phyloP scores from a whole-genome alignment of 2,113 vertebrate species.

The Indicator maculatus region DNA sequence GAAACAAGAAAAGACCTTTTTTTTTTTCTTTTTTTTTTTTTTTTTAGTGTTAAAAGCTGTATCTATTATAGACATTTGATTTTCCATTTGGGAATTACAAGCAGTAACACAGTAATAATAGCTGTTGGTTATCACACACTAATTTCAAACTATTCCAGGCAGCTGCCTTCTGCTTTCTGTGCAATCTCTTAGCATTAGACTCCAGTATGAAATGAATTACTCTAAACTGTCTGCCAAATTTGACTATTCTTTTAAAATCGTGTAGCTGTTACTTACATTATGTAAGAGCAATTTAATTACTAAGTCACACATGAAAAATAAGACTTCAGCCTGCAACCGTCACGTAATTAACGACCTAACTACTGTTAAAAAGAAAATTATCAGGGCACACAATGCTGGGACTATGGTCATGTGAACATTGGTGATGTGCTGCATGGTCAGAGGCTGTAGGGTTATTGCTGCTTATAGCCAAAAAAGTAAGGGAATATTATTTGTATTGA shows the following conservation, averaged over 20 bases:
- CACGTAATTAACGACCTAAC: neutral
- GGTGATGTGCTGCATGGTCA: rapidly evolving
- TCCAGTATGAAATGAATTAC: constrained; percentile 34
- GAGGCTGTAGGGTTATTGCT: neutral
- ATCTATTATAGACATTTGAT: constrained; percentile 33
- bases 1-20: neutral
- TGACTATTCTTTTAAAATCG: constrained; percentile 33
- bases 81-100: constrained; percentile 50
- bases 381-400: neutral
- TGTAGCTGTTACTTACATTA: constrained; percentile 22
- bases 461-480: neutral
- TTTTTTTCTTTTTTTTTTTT: neutral
- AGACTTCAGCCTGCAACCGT: neutral
- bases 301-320: neutral
- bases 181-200: constrained; percentile 14
- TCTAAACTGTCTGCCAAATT: constrained; percentile 38
- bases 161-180: constrained; percentile 52
- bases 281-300: constrained; percentile 28
- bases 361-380: neutral
- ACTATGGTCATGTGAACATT: rapidly evolving
- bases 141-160: constrained; percentile 54
- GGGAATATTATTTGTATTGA: neutral
- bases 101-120: constrained; percentile 50
- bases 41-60: neutral
- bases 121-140: constrained; percentile 19